phyloP scores from a whole-genome alignment of 2,888 invertebrate species.

The Idaea biselata region DNA sequence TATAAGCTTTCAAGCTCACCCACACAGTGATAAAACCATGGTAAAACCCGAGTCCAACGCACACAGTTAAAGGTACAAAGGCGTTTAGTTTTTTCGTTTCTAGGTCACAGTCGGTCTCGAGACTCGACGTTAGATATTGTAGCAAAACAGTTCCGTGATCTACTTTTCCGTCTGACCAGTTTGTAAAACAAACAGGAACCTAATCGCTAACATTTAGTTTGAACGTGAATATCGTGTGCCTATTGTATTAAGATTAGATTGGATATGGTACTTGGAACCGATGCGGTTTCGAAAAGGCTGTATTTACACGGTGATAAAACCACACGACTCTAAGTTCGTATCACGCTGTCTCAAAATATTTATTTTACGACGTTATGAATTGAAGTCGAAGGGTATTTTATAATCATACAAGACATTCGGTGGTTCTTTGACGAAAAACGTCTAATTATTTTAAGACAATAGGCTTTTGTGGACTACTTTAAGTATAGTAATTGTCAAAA shows the following conservation, averaged over 20 bases:
- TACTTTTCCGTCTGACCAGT: conserved; percentile 44
- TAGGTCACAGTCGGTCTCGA: conserved; percentile 56
- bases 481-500: conserved; percentile 55
- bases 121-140: conserved; percentile 38
- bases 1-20: conserved; percentile 68
- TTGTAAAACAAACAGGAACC: conserved; percentile 33
- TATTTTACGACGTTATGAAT: background rate
- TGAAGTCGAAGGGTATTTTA: background rate
- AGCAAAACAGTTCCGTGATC: conserved; percentile 61
- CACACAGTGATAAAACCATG: conserved; percentile 39
- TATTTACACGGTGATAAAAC: conserved; percentile 1
- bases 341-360: background rate
- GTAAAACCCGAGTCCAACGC: conserved; percentile 29
- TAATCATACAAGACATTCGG: conserved; percentile 2
- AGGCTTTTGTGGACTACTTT: conserved; percentile 9
- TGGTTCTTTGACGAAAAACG: background rate
- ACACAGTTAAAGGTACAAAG: conserved; percentile 41
- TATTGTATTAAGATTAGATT: conserved; percentile 27
- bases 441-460: background rate
- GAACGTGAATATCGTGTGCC: conserved; percentile 23
- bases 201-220: conserved; percentile 25
- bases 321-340: background rate
- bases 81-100: conserved; percentile 62
- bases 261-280: conserved; percentile 10
- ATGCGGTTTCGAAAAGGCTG: background rate